Evolutionary conservation across 2,113 vertebrate species (phyloP).

Genomic region (Canis aureus): DNA sequence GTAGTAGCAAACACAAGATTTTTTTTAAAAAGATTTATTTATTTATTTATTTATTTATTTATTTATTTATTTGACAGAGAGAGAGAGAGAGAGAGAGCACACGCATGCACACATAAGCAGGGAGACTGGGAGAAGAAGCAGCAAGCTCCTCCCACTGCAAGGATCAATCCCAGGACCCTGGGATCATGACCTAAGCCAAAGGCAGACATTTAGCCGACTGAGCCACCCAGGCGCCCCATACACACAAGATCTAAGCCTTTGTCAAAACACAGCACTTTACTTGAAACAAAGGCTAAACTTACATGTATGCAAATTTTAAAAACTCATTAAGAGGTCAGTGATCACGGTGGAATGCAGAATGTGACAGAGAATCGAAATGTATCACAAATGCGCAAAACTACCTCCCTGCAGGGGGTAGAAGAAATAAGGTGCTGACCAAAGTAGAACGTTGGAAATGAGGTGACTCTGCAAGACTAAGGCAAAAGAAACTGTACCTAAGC

Average conservation of each 20-base stretch:
- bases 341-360: neutral
- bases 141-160: no score
- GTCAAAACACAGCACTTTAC: neutral
- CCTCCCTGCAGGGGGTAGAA: neutral
- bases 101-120: no score
- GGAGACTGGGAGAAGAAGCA: no score
- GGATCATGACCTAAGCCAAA: no score
- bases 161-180: no score
- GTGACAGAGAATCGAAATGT: neutral
- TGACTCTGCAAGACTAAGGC: neutral
- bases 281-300: neutral
- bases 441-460: neutral
- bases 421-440: neutral
- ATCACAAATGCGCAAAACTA: neutral
- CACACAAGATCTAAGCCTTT: neutral
- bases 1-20: neutral
- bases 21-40: no score
- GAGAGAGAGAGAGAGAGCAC: no score
- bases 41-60: no score
- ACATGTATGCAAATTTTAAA: neutral
- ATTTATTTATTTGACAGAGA: no score
- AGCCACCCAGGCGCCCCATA: no score
- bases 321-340: neutral
- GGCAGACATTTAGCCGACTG: no score
- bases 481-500: neutral